A percentile compares a stretch with the other conserved stretches of the same genome.
phyloP scores from a whole-genome alignment of 2,113 vertebrate genomes.

The Morone saxatilis region DNA sequence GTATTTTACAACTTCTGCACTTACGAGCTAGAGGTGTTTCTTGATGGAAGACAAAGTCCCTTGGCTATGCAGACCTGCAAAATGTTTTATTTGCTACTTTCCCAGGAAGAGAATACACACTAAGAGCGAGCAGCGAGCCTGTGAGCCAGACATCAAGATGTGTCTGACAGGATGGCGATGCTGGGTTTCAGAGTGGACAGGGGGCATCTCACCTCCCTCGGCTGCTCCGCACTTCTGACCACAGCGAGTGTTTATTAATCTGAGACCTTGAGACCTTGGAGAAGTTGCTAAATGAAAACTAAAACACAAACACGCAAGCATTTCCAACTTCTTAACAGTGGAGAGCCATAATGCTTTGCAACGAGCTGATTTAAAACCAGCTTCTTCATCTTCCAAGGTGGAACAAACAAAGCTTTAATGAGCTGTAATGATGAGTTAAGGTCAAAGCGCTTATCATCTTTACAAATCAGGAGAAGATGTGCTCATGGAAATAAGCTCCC shows the following conservation, averaged over 20 bases:
- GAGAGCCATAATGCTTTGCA: conserved; percentile 46
- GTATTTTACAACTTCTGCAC: conserved; percentile 78
- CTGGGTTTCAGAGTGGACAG: conserved; percentile 66
- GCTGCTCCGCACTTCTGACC: conserved; percentile 69
- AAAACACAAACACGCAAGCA: conserved; percentile 46
- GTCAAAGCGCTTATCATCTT: conserved; percentile 83
- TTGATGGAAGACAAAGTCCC: conserved; percentile 81
- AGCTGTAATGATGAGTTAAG: conserved; percentile 81
- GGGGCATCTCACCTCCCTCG: conserved; percentile 76
- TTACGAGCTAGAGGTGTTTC: conserved; percentile 78
- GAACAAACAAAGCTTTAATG: conserved; percentile 86
- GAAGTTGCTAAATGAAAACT: conserved; percentile 72
- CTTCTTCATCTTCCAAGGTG: conserved; percentile 64
- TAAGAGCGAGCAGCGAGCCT: conserved; percentile 51
- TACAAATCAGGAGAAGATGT: conserved; percentile 80
- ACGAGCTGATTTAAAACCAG: conserved; percentile 62
- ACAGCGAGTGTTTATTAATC: conserved; percentile 86
- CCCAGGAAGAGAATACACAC: conserved; percentile 73
- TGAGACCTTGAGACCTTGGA: conserved; percentile 84
- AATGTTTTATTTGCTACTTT: conserved; percentile 80
- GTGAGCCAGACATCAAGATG: conserved; percentile 59
- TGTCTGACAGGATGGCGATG: conserved; percentile 70
- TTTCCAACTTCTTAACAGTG: conserved; percentile 62
- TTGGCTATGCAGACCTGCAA: conserved; percentile 68
- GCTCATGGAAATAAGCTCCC: conserved; percentile 84